Percentiles rank a stretch among this genome's conserved stretches.
These are phyloP conservation scores for Dendrolimus pini DNA, from an alignment of 2,888 invertebrate genomes.

Conservation along the genomic window DNA sequence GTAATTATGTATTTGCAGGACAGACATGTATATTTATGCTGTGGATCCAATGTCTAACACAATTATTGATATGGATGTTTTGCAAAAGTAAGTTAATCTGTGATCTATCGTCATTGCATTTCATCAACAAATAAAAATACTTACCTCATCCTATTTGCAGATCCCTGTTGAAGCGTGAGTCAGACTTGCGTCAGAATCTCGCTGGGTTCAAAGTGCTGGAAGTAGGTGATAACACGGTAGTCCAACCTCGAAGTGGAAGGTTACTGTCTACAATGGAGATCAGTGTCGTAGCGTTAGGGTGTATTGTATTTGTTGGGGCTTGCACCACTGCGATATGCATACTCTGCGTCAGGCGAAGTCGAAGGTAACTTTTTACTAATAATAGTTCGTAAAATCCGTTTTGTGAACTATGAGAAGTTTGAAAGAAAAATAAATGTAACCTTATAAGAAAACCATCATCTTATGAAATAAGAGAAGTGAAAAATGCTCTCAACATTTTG, in stretches of 20 bases:
- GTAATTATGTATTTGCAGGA: constrained; percentile 71
- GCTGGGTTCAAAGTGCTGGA: constrained; percentile 82
- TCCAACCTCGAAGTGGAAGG: constrained; percentile 46
- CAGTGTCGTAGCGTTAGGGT: constrained; percentile 86
- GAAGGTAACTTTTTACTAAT: constrained; percentile 59
- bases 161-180: constrained; percentile 78
- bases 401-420: constrained; percentile 1
- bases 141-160: constrained; percentile 42
- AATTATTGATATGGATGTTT: constrained; percentile 86
- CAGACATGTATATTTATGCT: constrained; percentile 90
- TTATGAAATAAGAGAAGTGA: no score
- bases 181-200: constrained; percentile 78
- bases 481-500: no score
- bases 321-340: constrained; percentile 87
- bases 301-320: constrained; percentile 88
- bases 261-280: constrained; percentile 84
- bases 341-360: constrained; percentile 80
- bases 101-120: not conserved
- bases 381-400: not conserved
- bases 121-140: not conserved
- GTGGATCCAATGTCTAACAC: constrained; percentile 89
- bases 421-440: constrained; percentile 1
- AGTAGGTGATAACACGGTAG: constrained; percentile 67
- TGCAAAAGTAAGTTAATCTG: constrained; percentile 80
- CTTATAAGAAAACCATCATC: not conserved